These are phyloP conservation scores for Liopterus haemorrhoidalis DNA, from an alignment of 2,888 invertebrate species.

Conservation along the genomic window DNA sequence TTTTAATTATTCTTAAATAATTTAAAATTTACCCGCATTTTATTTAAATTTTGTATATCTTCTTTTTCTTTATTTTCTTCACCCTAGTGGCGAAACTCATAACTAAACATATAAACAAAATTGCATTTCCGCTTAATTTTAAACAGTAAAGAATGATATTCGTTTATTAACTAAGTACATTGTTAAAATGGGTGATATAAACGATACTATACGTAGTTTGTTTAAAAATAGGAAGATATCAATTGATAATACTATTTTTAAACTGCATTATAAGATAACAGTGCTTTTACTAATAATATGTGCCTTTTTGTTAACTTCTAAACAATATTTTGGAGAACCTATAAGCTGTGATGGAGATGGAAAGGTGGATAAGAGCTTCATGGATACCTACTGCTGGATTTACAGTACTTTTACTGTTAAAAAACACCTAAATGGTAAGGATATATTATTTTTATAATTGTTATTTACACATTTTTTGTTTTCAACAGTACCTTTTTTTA, in stretches of 20 bases:
- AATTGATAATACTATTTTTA: constrained; percentile 71
- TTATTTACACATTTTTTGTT: background rate
- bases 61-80: no score
- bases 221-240: constrained; percentile 61
- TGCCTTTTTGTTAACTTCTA: constrained; percentile 68
- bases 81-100: no score
- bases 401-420: constrained; percentile 63
- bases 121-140: no score
- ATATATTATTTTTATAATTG: constrained; percentile 2
- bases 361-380: constrained; percentile 53
- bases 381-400: constrained; percentile 76
- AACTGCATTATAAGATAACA: constrained; percentile 68
- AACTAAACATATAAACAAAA: no score
- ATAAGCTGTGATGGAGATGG: constrained; percentile 64
- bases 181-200: constrained; percentile 59
- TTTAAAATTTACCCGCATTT: no score
- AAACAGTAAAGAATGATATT: no score
- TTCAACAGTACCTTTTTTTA: background rate
- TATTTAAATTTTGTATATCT: no score
- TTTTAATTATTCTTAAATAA: no score
- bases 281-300: constrained; percentile 66
- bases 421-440: constrained; percentile 45
- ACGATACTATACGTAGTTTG: constrained; percentile 61
- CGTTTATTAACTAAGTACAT: no score
- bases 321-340: constrained; percentile 81